Evolutionary conservation across 2,113 vertebrate genomes (phyloP), one percentile per base, ranked within the genome.

Genomic region (Dendropsophus ebraccatus): DNA sequence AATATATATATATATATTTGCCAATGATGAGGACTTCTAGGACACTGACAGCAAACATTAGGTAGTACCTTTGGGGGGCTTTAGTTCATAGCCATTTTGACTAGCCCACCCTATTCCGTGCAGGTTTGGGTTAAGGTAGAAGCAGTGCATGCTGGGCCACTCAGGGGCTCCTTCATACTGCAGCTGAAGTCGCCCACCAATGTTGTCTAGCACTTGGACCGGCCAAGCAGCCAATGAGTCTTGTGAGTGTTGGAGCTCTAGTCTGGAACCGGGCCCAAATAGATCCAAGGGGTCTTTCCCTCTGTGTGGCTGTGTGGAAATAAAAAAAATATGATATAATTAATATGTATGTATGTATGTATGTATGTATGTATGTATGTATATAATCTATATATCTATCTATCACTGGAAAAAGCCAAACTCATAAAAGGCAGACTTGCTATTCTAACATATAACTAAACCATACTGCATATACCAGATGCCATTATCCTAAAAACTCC

Each of bases 91-190:
- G 83, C 94, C 92, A 2, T 95, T 95, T 13, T 96, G 95, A 90
- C 93, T 90, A 88, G 97, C 96, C 98, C 98, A 99, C 45, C 98
- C 97, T 6, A 97, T 92, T 58, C 97, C 95, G 91, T 99, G 98
- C 87, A 99, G 95, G 88, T 95, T 94, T 4, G 97, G 97, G 91
- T 97, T 95, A 89, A 99, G 93, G 90, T 99, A 99, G 91, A 97
- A 99, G 7, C 97, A 90, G 97, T 97, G 98, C 10, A 94, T 90
- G 8, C 95, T 94, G 65, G 92, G 93, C 62, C 91, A 92, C 21
- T 96, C 94, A 41, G 92, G 92, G 69, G 93, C 92, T 83, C 98
- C 97, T 21, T 96, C 90, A 0, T 97, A 97, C 13, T 93, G 88
- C 83, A 99, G 81, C 84, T 95, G 96, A 73, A 99, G 94, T 80